Base-by-base conservation (phyloP, 2,797 vertebrate genomes). In the Notolepis coatsorum region DNA sequence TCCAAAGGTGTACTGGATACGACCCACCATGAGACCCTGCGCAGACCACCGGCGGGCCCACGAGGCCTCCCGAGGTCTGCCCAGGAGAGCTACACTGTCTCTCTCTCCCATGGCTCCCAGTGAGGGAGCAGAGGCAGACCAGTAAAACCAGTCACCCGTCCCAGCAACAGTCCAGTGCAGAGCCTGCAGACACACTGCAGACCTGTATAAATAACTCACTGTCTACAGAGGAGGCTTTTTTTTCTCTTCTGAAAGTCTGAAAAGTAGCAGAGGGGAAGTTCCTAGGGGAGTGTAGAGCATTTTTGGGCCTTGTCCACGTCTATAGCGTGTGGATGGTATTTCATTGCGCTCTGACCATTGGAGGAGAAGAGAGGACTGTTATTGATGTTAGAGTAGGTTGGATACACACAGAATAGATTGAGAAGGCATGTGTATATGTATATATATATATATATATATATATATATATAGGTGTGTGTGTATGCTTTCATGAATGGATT, bases 91-190 rank as follows among this genome's bases (percentile, higher is more conserved):
- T 45, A 52, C 51, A 73, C 54, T 52, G 48, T 55, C 54, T 55
- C 54, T 39, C 56, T 71, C 71, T 71, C 62, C 63, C 10, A 13
- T 24, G 23, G 53, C 31, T 73, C 58, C 31, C 52, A 17, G 71
- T 28, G 65, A 60, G 67, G 66, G 67, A 56, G 67, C 59, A 25
- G 51, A 68, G 61, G 61, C 47, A 85, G 86, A 86, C 86, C 86
- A 89, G 86, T 90, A 88, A 89, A 91, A 87, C 86, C 87, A 85
- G 82, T 85, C 89, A 84, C 82, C 86, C 88, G 76, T 89, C 79
- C 65, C 66, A 79, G 81, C 74, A 68, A 81, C 82, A 87, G 84
- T 84, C 85, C 82, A 83, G 53, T 79, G 73, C 68, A 84, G n/a
- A 81, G 58, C 52, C 55, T 74, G 75, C 80, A 89, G 84, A 89